Percentiles rank a stretch among this genome's conserved stretches.
These are phyloP conservation scores for Pseudomugil tenellus DNA, from an alignment of 2,797 vertebrate species.

Conservation along the genomic window DNA sequence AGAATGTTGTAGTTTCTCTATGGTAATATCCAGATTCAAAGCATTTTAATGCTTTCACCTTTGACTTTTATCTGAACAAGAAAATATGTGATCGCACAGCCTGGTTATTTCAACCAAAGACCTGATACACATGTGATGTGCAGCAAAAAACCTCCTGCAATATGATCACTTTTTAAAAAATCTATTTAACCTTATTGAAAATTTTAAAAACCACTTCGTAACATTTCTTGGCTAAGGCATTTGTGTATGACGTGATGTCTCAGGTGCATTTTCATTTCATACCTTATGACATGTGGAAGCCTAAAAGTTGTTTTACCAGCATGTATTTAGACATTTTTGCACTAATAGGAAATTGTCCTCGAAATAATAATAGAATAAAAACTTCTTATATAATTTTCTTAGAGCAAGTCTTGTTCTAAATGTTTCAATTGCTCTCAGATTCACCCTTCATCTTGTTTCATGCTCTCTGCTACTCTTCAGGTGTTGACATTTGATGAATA, in stretches of 20 bases:
- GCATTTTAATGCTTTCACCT: not conserved
- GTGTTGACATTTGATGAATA: slow-evolving; percentile 25
- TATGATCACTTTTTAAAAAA: not conserved
- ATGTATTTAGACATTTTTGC: not conserved
- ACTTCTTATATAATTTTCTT: not conserved
- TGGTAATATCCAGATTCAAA: not conserved
- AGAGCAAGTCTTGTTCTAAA: not conserved
- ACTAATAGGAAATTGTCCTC: not conserved
- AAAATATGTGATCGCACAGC: not conserved
- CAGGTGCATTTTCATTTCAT: not conserved
- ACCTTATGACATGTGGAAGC: not conserved
- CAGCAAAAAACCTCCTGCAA: not conserved
- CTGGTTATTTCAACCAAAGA: not conserved
- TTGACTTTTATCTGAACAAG: not conserved
- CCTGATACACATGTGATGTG: not conserved
- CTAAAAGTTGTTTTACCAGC: not conserved
- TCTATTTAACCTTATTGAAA: not conserved
- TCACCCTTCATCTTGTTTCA: not conserved
- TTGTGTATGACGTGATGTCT: not conserved
- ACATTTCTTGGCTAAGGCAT: not conserved
- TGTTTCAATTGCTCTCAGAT: not conserved
- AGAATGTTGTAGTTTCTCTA: too few relatives aligned
- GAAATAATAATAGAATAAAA: not conserved
- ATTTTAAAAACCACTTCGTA: not conserved
- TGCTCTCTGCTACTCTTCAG: slow-evolving; percentile 10